Percentiles rank a stretch among this genome's conserved stretches.
Conservation (phyloP, 2,888 invertebrate species). For the Sinotaia quadrata region DNA sequence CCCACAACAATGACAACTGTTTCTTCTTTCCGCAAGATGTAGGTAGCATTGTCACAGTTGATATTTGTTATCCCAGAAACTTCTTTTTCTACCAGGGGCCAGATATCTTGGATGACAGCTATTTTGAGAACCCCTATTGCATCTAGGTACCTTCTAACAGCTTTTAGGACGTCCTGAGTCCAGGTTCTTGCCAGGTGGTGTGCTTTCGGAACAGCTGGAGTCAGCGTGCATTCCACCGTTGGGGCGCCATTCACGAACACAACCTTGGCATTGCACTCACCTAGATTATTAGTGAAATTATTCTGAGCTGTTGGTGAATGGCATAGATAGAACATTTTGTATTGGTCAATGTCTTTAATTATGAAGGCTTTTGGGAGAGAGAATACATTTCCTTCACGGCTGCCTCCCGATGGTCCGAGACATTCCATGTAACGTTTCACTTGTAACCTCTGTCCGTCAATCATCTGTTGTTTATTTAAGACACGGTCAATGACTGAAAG, state of each 20-base stretch:
- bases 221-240: conserved; percentile 8
- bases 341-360: neutral
- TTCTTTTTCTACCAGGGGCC: neutral
- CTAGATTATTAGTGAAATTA: neutral
- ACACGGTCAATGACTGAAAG: neutral
- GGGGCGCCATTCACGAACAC: neutral
- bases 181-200: neutral
- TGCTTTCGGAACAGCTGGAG: neutral
- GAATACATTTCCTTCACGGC: neutral
- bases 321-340: neutral
- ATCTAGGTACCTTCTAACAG: neutral
- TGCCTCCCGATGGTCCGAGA: neutral
- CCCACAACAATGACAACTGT: neutral
- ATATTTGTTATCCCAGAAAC: neutral
- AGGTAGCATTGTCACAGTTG: neutral
- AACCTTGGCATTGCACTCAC: neutral
- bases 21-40: neutral
- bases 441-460: conserved; percentile 15
- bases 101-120: neutral
- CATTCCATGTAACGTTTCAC: conserved; percentile 29
- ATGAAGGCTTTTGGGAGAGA: conserved; percentile 12
- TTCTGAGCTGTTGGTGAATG: neutral
- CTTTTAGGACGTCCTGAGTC: conserved; percentile 1
- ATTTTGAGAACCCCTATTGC: neutral
- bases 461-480: conserved; percentile 3